These are phyloP conservation scores for Chrysocyon brachyurus DNA, from an alignment of 2,797 vertebrate species.

Conservation along the genomic window DNA sequence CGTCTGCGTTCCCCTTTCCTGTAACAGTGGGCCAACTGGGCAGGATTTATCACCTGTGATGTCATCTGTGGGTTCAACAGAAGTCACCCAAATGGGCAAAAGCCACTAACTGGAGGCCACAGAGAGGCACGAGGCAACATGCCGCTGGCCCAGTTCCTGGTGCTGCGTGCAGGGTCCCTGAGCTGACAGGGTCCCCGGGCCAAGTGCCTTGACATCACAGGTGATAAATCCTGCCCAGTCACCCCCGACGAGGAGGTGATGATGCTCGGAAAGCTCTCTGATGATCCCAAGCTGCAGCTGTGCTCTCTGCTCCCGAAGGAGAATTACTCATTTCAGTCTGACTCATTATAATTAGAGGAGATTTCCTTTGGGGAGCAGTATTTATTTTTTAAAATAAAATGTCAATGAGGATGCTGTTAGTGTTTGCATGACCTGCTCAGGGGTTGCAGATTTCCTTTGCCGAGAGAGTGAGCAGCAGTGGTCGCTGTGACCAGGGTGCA, in stretches of 20 bases:
- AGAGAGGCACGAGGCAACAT: rapidly evolving
- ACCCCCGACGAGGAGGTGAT: rapidly evolving
- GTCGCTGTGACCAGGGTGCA: rapidly evolving
- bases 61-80: background rate
- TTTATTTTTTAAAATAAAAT: slow-evolving; percentile 58
- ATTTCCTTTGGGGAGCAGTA: slow-evolving; percentile 63
- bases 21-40: rapidly evolving
- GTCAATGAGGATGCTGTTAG: background rate
- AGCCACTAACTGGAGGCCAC: rapidly evolving
- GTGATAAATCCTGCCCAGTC: background rate
- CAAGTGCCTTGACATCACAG: background rate
- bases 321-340: background rate
- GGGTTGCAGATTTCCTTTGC: background rate
- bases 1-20: rapidly evolving
- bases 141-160: too few species aligned
- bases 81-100: background rate
- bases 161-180: rapidly evolving
- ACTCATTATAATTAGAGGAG: slow-evolving; percentile 41
- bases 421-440: background rate
- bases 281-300: background rate
- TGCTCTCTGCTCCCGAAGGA: background rate
- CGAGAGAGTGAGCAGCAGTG: rapidly evolving
- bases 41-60: rapidly evolving
- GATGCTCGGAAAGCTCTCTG: background rate
- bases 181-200: rapidly evolving